Base-by-base conservation (phyloP, 1,140 invertebrate genomes). In the Drosophila burlai region DNA sequence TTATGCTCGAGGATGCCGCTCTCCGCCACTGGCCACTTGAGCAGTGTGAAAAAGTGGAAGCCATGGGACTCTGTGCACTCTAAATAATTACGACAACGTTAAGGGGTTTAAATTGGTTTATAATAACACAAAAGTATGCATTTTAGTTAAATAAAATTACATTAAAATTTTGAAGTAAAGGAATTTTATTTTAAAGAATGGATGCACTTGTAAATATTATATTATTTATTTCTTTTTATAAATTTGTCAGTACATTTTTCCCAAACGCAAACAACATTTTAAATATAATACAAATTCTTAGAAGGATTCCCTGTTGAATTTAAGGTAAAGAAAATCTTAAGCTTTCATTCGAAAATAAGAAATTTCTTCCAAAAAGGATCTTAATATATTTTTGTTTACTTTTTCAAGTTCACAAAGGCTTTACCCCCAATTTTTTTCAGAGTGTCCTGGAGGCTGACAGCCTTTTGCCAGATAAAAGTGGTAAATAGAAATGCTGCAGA, bases 41-140 rank as follows among this genome's bases (percentile, higher is more conserved):
- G 81, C 64, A 67, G 81, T 62, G 81, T 80, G 75, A 83, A 83
- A 82, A 78, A 82, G 46, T 68, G 63, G 73, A 63, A 71, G 59
- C 65, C 66, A 69, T 55, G 34, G 59, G 65, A 71, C 18, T 71
- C 24, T 4, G 6, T 43, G 34, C 67, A 71, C 67, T 71, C 16
- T 1, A 15, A 55, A 46, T 45, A 71, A 71, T 45, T 18, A 36
- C 13, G 1, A 3, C 1, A 1, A 18, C 0, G 6, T 26, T 4
- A 26, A 3, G 16, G 13, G 5, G 18, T n/a, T 36, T 31, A 21
- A 43, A 13, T 9, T 31, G 31, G 8, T 31, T 31, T 9, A 1
- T 31, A 18, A 29, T 54, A 45, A 11, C 10, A 45, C 3, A 18
- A 11, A 18, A 45, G 9, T 45, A 11, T 1, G n/a, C 1, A 26